A percentile compares a stretch with the other conserved stretches of the same genome.
phyloP scores from a whole-genome alignment of 2,113 vertebrate species.

The Chroicocephalus ridibundus region DNA sequence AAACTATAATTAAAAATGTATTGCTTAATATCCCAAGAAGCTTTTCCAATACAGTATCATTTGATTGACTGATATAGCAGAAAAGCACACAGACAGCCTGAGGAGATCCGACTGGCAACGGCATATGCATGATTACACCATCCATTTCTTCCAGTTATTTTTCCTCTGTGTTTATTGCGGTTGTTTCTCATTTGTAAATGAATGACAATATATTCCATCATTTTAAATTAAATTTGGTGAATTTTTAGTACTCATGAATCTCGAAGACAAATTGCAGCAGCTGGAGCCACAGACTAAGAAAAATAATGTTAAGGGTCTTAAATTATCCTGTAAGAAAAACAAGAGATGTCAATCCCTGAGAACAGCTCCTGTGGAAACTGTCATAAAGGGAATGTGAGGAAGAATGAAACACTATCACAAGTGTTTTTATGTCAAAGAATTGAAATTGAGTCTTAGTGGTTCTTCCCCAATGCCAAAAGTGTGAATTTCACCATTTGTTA shows the following conservation, averaged over 20 bases:
- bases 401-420: not conserved
- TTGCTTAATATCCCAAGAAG: constrained; percentile 2
- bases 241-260: constrained; percentile 41
- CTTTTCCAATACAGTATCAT: constrained; percentile 7
- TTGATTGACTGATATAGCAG: not conserved
- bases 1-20: constrained; percentile 28
- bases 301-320: not conserved
- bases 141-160: constrained; percentile 44
- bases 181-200: constrained; percentile 28
- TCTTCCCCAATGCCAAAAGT: not conserved
- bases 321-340: not conserved
- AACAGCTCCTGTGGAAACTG: not conserved
- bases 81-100: constrained; percentile 16
- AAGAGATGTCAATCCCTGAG: not conserved
- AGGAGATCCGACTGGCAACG: constrained; percentile 20
- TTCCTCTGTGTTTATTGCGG: constrained; percentile 5
- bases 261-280: not conserved
- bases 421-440: not conserved
- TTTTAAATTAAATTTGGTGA: constrained; percentile 70
- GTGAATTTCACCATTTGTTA: not conserved
- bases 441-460: not conserved
- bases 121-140: constrained; percentile 15
- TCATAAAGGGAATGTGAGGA: not conserved
- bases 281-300: constrained; percentile 1
- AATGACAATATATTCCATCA: constrained; percentile 47